Evolutionary conservation across 2,888 invertebrate species (phyloP).

Genomic region (Coecobrya sp.): DNA sequence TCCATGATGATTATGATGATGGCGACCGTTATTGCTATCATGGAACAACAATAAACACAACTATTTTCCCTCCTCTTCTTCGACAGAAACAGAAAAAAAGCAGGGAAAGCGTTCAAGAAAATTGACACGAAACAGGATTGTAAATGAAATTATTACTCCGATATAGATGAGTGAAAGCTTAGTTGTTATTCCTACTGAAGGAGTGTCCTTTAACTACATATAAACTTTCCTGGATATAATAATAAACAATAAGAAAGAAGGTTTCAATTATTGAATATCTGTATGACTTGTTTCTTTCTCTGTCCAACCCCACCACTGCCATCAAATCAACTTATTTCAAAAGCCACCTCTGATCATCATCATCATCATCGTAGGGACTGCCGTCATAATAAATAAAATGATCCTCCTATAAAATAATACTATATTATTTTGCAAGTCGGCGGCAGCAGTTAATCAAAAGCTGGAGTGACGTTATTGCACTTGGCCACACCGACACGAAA

Average conservation of each 20-base stretch:
- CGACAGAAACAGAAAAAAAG: neutral
- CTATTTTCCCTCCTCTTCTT: neutral
- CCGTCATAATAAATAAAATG: constrained; percentile 24
- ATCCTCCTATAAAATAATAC: constrained; percentile 5
- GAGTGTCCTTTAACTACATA: neutral
- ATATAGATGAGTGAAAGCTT: neutral
- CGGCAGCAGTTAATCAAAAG: neutral
- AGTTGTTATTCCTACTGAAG: neutral
- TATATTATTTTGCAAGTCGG: neutral
- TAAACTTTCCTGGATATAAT: neutral
- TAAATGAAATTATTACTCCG: neutral
- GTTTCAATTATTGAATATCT: constrained; percentile 32
- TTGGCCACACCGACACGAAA: neutral
- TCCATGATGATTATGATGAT: neutral
- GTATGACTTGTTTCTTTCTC: neutral
- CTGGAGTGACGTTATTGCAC: neutral
- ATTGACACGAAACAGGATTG: constrained; percentile 27
- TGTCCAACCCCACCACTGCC: neutral
- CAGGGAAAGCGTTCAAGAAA: constrained; percentile 11
- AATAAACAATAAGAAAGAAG: neutral
- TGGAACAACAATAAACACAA: neutral
- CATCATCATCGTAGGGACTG: constrained; percentile 1
- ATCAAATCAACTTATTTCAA: neutral
- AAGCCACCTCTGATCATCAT: neutral
- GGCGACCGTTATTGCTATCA: neutral